A percentile compares a stretch with the other conserved stretches of the same genome.
Evolutionary conservation across 2,113 vertebrate species (phyloP).

Genomic region (Columba livia): DNA sequence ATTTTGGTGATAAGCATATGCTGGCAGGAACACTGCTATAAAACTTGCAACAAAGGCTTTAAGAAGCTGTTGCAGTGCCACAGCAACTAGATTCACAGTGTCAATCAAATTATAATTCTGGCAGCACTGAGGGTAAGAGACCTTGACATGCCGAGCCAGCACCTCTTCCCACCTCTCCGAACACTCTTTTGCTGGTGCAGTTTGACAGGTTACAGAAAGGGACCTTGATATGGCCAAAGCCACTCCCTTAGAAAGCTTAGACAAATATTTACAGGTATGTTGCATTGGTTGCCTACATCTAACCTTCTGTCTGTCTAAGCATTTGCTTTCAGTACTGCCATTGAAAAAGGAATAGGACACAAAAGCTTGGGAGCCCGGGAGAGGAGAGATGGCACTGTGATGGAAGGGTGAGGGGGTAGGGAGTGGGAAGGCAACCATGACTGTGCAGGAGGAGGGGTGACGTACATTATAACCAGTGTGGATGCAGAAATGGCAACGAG

Average conservation of each 20-base stretch:
- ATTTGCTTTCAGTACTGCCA: neutral
- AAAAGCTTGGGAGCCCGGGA: neutral
- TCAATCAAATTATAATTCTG: neutral
- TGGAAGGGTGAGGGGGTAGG: neutral
- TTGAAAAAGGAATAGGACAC: rapidly evolving
- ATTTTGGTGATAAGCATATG: neutral
- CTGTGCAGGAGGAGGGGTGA: neutral
- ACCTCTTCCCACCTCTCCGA: neutral
- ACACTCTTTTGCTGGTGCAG: neutral
- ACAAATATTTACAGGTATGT: neutral
- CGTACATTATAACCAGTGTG: rapidly evolving
- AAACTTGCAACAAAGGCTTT: conserved; percentile 10
- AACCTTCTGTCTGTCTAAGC: neutral
- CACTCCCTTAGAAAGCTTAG: neutral
- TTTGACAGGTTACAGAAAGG: neutral
- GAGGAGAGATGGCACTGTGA: neutral
- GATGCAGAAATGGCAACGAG: neutral
- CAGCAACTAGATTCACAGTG: neutral
- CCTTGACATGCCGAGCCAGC: neutral
- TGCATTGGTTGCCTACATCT: neutral
- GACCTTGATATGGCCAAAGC: neutral
- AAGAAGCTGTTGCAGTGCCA: neutral
- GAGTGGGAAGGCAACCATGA: rapidly evolving
- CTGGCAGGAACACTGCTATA: neutral
- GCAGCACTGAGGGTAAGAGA: neutral